Base-by-base conservation (phyloP, 1,140 invertebrate species). In the Oryzaephilus surinamensis region DNA sequence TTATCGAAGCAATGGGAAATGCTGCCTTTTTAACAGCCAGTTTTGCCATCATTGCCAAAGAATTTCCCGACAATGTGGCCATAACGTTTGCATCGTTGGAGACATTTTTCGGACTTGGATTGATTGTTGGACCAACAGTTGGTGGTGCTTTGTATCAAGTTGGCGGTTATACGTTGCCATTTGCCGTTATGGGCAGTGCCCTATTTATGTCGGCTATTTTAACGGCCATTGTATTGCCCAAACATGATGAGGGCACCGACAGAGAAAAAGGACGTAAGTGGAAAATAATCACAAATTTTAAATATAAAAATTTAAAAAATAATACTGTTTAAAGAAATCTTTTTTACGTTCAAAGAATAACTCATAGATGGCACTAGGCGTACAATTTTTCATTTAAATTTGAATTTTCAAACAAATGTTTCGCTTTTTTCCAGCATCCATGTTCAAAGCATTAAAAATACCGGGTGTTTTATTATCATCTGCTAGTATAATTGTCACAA, bases 1-100 rank as follows among this genome's bases (percentile, higher is more conserved):
- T 89, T 41, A 61, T 92, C n/a, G 91, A 95, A 64, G 93, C 90
- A 0, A 66, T 91, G 64, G 91, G 90, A 14, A 88, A 90, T 54
- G 89, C 91, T 0, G 88, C 87, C 2, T 93, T 93, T 64, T 69
- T 94, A 2, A 95, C 90, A 2, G 86, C 90, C 1, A 82, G 81
- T 48, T 95, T 94, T 65, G 86, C 90, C 1, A 90, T 95, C 33
- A 86, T 93, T 29, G 89, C 91, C n/a, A 83, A 83, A 60, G 85
- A 92, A 64, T 96, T 96, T 68, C 88, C 90, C 0, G 70, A 87
- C 36, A 82, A 86, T 52, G 82, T 96, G 0, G 84, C 87, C 0
- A 87, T 84, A 1, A 87, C 89, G 45, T 91, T 96, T 68, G 83
- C 84, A 2, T 77, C 79, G 0, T 60, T 94, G 43, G 90, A 95